These are phyloP conservation scores for Dasysyrphus tricinctus DNA, from an alignment of 2,888 invertebrate genomes.

Conservation along the genomic window DNA sequence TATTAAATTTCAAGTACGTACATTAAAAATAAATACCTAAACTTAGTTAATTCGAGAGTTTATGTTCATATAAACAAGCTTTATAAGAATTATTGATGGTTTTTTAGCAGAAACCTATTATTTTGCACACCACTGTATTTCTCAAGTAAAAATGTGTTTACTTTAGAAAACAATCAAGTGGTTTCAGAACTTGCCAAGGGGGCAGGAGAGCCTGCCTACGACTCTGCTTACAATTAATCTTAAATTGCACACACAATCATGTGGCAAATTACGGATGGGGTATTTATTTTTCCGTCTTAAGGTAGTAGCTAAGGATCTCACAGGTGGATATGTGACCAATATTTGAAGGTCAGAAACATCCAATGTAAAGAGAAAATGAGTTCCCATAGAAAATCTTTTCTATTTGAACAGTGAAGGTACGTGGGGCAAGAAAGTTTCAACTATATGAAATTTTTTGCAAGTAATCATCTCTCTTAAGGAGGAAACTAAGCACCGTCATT, in stretches of 20 bases:
- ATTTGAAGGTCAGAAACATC: not conserved
- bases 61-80: too few relatives aligned
- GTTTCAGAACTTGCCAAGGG: not conserved
- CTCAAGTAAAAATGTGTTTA: too few relatives aligned
- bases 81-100: too few relatives aligned
- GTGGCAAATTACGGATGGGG: not conserved
- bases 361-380: not conserved
- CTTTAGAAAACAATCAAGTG: too few relatives aligned
- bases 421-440: not conserved
- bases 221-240: not conserved
- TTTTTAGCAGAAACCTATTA: too few relatives aligned
- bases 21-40: too few relatives aligned
- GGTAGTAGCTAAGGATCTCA: not conserved
- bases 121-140: too few relatives aligned
- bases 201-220: not conserved
- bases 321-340: not conserved
- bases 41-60: too few relatives aligned
- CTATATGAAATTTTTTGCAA: not conserved
- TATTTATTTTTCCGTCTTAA: not conserved
- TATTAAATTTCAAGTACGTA: too few relatives aligned
- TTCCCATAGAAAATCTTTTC: not conserved
- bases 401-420: not conserved
- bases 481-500: not conserved
- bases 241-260: not conserved
- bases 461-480: conserved; percentile 12